Evolutionary conservation across 2,888 invertebrate species (phyloP), one percentile per base, ranked within the genome.

Genomic region (Apoderus coryli): DNA sequence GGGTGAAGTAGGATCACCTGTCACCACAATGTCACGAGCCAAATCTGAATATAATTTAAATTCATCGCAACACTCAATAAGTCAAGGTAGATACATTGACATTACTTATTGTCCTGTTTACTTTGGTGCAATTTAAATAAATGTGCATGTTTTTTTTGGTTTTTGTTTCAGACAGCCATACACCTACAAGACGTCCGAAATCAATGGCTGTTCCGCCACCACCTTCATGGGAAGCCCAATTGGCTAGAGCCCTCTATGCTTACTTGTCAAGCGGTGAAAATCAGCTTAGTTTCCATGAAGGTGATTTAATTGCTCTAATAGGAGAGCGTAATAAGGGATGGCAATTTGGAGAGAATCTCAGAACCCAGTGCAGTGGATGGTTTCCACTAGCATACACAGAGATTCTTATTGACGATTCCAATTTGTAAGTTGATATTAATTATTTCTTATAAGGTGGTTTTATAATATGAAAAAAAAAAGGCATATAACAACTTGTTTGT

Each of bases 381-480:
- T 92, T 92, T 59, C 92, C 92, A 2, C 62, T 90, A 38, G 89
- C 90, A n/a, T 92, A 90, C 51, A 89, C 90, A 15, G 89, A 89
- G 59, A 65, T 76, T 28, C 62, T 72, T 32, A 24, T 37, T 10
- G 78, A 75, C 45, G 76, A 75, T 42, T 66, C 70, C 41, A 56
- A 65, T 42, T 64, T 67, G 76, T 74, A 54, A 59, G 66, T 56
- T 7, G 19, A 7, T n/a, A n/a, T n/a, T n/a, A n/a, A n/a, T n/a
- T n/a, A n/a, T n/a, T n/a, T n/a, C n/a, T n/a, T n/a, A n/a, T n/a
- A n/a, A n/a, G n/a, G n/a, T n/a, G n/a, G n/a, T n/a, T n/a, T n/a
- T n/a, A n/a, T n/a, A n/a, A n/a, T n/a, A n/a, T n/a, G n/a, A n/a
- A n/a, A n/a, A n/a, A n/a, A n/a, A n/a, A n/a, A n/a, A n/a, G n/a